These are phyloP conservation scores for Rhynchonema sp. DNA, from an alignment of 2,888 invertebrate genomes.

Conservation along the genomic window DNA sequence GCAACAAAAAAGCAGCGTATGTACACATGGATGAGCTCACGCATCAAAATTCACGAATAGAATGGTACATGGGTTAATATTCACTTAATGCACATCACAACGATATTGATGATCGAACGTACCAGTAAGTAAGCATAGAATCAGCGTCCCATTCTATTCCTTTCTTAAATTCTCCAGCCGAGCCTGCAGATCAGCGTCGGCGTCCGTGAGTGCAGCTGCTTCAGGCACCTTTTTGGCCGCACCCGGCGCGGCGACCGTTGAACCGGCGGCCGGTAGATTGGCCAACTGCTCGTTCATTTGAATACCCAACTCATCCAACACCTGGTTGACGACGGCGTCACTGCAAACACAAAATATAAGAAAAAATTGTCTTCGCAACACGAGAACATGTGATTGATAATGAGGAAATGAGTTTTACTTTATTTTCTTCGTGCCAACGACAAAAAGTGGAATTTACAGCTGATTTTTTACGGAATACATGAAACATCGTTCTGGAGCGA, in stretches of 20 bases:
- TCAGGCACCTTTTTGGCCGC: constrained; percentile 6
- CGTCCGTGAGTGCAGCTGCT: constrained; percentile 34
- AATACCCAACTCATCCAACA: constrained; percentile 85
- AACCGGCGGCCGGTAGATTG: constrained; percentile 54
- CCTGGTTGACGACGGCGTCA: constrained; percentile 81
- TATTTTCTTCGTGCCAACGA: too few relatives aligned
- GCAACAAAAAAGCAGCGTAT: too few relatives aligned
- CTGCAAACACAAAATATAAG: constrained; percentile 35
- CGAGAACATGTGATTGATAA: background rate
- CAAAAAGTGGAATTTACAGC: too few relatives aligned
- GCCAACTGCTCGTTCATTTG: constrained; percentile 79
- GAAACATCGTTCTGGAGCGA: too few relatives aligned
- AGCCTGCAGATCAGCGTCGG: constrained; percentile 90
- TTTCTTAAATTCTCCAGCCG: constrained; percentile 77
- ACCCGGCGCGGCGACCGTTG: constrained; percentile 31
- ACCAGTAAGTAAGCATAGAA: too few relatives aligned
- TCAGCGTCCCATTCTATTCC: too few relatives aligned
- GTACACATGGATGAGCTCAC: too few relatives aligned
- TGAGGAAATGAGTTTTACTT: background rate
- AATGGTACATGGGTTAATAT: too few relatives aligned
- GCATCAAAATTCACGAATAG: too few relatives aligned
- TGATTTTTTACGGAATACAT: too few relatives aligned
- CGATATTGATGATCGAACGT: too few relatives aligned
- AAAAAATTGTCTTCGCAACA: background rate
- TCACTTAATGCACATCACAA: too few relatives aligned